A percentile compares a stretch with the other conserved stretches of the same genome.
These are phyloP conservation scores for Melanotaenia trifasciata DNA, from an alignment of 2,797 vertebrate genomes.

Conservation along the genomic window DNA sequence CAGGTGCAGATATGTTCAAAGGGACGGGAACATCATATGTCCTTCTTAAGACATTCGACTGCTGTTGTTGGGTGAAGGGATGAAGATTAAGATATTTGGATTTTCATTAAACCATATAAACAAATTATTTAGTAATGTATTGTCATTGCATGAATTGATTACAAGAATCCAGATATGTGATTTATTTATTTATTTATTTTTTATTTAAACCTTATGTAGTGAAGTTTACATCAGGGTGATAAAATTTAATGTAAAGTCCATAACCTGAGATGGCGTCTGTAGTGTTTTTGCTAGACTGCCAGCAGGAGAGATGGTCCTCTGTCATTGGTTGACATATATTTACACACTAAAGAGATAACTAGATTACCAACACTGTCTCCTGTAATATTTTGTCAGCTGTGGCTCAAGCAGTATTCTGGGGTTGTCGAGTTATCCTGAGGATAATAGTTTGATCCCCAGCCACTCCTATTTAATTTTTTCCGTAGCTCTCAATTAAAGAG, in stretches of 20 bases:
- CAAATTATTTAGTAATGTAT: neutral
- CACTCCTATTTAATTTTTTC: neutral
- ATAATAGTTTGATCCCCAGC: conserved; percentile 3
- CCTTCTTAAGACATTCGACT: neutral
- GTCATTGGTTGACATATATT: neutral
- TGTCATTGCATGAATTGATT: neutral
- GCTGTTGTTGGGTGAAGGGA: neutral
- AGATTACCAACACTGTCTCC: conserved; percentile 11
- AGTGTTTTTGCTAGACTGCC: neutral
- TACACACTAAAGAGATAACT: conserved; percentile 4
- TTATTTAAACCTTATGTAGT: too few species aligned
- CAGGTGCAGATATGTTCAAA: conserved; percentile 23
- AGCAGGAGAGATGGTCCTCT: neutral
- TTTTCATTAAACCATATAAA: neutral
- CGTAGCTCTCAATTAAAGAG: neutral
- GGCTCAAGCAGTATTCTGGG: conserved; percentile 3
- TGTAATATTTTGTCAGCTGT: conserved; percentile 10
- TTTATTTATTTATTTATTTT: neutral
- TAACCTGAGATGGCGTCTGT: neutral
- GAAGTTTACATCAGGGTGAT: too few species aligned
- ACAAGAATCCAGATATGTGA: neutral
- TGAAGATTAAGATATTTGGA: neutral
- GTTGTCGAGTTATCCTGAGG: neutral
- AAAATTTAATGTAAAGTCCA: neutral
- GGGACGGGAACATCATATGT: neutral